Evolutionary conservation across 2,888 invertebrate species (phyloP).

Genomic region (Nymphalis polychloros): DNA sequence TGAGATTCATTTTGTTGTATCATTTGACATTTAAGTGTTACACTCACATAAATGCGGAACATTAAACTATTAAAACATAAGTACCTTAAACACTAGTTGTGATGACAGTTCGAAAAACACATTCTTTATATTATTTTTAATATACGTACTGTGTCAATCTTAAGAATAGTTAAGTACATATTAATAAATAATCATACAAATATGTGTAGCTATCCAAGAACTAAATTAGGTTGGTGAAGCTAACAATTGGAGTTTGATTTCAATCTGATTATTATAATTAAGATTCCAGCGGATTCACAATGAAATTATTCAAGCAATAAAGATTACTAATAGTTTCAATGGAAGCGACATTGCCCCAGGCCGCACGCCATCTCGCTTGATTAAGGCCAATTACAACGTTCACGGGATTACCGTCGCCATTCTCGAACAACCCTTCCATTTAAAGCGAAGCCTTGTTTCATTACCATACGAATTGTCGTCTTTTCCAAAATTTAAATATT

Average conservation of each 20-base stretch:
- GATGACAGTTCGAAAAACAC: background rate
- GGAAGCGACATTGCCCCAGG: constrained; percentile 49
- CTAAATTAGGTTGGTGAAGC: constrained; percentile 8
- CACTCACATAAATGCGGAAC: background rate
- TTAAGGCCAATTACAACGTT: constrained; percentile 72
- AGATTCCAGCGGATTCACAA: constrained; percentile 36
- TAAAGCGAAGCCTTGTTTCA: constrained; percentile 53
- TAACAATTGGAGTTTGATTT: constrained; percentile 21
- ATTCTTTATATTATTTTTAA: too few species aligned
- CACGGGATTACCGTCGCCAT: constrained; percentile 70
- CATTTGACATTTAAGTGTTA: background rate
- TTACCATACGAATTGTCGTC: constrained; percentile 31
- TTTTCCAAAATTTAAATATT: constrained; percentile 23
- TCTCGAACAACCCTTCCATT: constrained; percentile 67
- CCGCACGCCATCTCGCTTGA: constrained; percentile 69
- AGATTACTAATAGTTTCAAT: constrained; percentile 46
- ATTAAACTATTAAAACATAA: background rate
- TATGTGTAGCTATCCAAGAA: too few species aligned
- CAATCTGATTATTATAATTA: constrained; percentile 28
- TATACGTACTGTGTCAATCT: too few species aligned
- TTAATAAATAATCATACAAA: too few species aligned
- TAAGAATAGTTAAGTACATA: too few species aligned
- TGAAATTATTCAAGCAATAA: constrained; percentile 39
- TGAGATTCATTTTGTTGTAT: background rate
- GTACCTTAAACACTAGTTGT: background rate